Conservation (phyloP, 2,113 vertebrate genomes). For the Tragelaphus scriptus region DNA sequence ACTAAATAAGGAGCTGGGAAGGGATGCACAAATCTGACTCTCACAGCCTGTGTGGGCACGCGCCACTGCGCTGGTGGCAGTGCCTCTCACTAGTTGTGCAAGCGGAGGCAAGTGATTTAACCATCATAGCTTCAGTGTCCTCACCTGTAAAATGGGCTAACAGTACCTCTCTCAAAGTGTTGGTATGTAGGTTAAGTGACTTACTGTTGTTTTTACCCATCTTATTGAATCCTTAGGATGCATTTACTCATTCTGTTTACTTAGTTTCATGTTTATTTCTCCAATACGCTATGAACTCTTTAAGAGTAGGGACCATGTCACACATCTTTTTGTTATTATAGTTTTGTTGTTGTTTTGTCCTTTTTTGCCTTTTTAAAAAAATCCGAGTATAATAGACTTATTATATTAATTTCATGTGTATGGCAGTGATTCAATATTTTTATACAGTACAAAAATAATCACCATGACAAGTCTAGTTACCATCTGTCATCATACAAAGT, state of each 20-base stretch:
- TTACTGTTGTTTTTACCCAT: not conserved
- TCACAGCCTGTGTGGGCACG: fast-evolving
- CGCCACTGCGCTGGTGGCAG: fast-evolving
- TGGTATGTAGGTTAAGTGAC: not conserved
- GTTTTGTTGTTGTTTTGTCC: not conserved
- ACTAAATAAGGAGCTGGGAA: not conserved
- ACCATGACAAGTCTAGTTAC: not conserved
- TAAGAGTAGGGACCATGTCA: not conserved
- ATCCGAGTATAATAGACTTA: not conserved
- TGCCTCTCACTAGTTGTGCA: not conserved
- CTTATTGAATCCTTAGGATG: not conserved
- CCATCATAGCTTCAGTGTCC: not conserved
- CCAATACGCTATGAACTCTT: not conserved
- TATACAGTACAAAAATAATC: not conserved
- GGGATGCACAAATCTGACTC: not conserved
- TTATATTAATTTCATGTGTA: not conserved
- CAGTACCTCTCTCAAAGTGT: too few relatives aligned
- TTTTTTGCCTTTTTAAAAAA: not conserved
- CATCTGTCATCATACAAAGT: not conserved
- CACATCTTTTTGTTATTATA: not conserved
- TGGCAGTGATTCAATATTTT: not conserved
- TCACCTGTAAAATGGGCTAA: not conserved
- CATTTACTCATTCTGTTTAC: not conserved
- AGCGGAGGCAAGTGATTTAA: not conserved
- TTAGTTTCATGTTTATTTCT: not conserved